phyloP scores from a whole-genome alignment of 1,140 invertebrate genomes.

The Drosophila teissieri region DNA sequence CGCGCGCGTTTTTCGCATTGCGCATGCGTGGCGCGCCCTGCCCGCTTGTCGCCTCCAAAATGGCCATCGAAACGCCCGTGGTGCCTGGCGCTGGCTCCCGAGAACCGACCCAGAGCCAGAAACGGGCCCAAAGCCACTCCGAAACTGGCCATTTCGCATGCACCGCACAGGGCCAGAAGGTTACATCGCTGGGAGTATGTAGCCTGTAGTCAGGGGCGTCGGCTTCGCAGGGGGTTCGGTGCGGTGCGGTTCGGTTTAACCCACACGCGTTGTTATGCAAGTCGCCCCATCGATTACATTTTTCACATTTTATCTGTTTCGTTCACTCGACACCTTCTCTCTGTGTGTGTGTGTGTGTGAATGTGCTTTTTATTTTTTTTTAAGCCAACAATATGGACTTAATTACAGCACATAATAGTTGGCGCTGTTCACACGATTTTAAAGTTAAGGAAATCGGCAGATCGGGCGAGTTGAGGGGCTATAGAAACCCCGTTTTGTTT shows the following conservation, averaged over 20 bases:
- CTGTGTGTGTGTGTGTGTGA: too few relatives aligned
- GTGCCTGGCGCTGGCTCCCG: conserved; percentile 5
- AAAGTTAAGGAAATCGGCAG: conserved; percentile 19
- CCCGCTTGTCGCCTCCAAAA: conserved; percentile 35
- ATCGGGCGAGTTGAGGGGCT: neutral
- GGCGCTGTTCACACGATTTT: conserved; percentile 44
- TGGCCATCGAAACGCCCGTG: conserved; percentile 61
- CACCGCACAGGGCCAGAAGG: conserved; percentile 69
- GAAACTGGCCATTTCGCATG: conserved; percentile 66
- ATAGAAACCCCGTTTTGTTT: conserved; percentile 52
- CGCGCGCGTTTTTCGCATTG: conserved; percentile 54
- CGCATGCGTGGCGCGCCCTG: conserved; percentile 60
- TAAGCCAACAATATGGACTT: conserved; percentile 33
- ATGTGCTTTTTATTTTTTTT: neutral
- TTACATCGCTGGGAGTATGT: conserved; percentile 39
- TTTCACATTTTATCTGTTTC: conserved; percentile 1
- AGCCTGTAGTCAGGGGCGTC: neutral
- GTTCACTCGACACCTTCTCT: neutral
- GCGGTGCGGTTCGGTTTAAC: conserved; percentile 7
- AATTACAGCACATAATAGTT: conserved; percentile 53
- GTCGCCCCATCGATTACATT: conserved; percentile 48
- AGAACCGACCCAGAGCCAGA: conserved; percentile 52
- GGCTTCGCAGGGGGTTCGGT: conserved; percentile 3
- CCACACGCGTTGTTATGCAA: conserved; percentile 61
- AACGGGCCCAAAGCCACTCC: conserved; percentile 15